These are phyloP conservation scores for Callionymus lyra DNA, from an alignment of 2,113 vertebrate genomes.

Conservation along the genomic window DNA sequence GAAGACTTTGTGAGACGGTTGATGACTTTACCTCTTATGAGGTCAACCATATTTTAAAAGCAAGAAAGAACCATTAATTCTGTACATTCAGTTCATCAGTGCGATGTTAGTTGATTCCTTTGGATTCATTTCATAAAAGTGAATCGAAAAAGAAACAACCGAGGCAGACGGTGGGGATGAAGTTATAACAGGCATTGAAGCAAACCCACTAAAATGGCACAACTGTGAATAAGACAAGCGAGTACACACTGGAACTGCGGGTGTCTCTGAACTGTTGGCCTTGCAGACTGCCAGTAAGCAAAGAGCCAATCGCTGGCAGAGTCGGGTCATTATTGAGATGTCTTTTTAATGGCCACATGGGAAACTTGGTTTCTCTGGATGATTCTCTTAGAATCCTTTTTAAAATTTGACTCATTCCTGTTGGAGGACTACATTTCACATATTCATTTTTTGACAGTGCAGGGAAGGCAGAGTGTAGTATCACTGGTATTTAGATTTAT, in stretches of 20 bases:
- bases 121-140: slow-evolving; percentile 5
- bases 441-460: no score
- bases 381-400: no score
- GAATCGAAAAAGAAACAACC: slow-evolving; percentile 5
- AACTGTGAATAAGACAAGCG: slow-evolving; percentile 23
- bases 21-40: no score
- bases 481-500: no score
- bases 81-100: background rate
- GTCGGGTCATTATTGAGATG: slow-evolving; percentile 36
- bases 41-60: background rate
- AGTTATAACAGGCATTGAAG: slow-evolving; percentile 9
- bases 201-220: slow-evolving; percentile 7
- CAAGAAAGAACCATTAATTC: no score
- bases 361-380: no score
- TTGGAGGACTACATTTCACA: no score
- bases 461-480: no score
- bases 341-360: slow-evolving; percentile 38
- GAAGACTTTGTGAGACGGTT: no score
- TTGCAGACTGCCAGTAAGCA: slow-evolving; percentile 29
- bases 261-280: slow-evolving; percentile 30
- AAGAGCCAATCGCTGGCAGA: slow-evolving; percentile 30
- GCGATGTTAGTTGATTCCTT: slow-evolving; percentile 2
- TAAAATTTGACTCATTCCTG: no score
- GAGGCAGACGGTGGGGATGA: background rate
- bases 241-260: slow-evolving; percentile 11